phyloP scores from a whole-genome alignment of 2,113 vertebrate genomes.

The Pelodiscus sinensis region DNA sequence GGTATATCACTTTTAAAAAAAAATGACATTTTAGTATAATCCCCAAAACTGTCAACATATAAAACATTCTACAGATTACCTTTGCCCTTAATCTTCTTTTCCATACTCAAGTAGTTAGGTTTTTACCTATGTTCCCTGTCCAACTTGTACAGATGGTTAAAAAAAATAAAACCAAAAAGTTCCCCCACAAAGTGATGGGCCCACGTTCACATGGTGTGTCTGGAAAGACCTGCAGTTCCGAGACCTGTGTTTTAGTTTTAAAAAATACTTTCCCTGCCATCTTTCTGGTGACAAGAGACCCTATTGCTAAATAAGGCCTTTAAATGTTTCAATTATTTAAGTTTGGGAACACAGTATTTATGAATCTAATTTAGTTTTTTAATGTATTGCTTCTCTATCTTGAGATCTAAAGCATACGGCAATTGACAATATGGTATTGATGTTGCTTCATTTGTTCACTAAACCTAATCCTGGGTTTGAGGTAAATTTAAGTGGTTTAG shows the following conservation, averaged over 20 bases:
- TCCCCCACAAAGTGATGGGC: rapidly evolving
- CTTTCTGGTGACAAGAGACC: rapidly evolving
- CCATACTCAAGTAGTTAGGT: neutral
- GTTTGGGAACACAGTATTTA: neutral
- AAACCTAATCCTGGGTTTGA: rapidly evolving
- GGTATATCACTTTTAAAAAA: neutral
- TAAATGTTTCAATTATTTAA: neutral
- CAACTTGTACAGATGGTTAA: neutral
- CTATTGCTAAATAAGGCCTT: neutral
- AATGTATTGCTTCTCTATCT: neutral
- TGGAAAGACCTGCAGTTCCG: neutral
- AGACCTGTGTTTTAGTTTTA: neutral
- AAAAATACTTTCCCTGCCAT: rapidly evolving
- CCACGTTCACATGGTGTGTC: neutral
- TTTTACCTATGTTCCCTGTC: neutral
- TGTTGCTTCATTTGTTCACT: rapidly evolving
- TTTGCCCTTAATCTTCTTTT: no score
- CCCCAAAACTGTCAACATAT: neutral
- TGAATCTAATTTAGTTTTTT: neutral
- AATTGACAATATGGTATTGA: neutral
- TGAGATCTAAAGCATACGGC: neutral
- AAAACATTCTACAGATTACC: neutral
- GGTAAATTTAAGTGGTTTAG: neutral
- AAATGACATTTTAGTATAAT: neutral
- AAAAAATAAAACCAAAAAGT: rapidly evolving